Base-by-base conservation (phyloP, 2,797 vertebrate genomes). In the Carapus acus region DNA sequence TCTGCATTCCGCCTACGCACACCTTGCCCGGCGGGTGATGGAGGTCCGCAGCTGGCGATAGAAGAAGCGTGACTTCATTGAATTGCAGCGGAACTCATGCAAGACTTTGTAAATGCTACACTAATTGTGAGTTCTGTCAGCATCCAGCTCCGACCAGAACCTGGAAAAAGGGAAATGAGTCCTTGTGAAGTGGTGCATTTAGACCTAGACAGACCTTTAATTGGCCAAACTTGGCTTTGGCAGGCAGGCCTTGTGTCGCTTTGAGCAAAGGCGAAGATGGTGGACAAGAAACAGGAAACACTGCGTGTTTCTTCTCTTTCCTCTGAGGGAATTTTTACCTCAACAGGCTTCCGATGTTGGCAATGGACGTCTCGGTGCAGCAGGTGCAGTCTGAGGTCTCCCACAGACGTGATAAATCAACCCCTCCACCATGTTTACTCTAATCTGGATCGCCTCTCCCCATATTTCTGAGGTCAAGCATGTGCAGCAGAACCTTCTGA, bases 121-220 rank as follows among this genome's bases (percentile, higher is more conserved):
- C 73, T 83, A 82, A 84, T 80, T 81, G 76, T 83, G 53, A 80
- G 67, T 65, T 48, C 68, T 81, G 78, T 85, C 78, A 78, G 65
- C 67, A 44, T 82, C 62, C 66, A 51, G 39, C 53, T 73, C 73
- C 74, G 78, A 86, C 66, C 37, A 62, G 65, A 66, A 67, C 49
- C 62, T 62, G 69, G 58, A 66, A 45, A 38, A 56, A 57, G 69
- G 62, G 61, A 74, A 72, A 52, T 58, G 68, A 69, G 58, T 58
- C 45, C 64, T 65, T 50, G 53, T 36, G 52, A 78, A 66, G 77
- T 76, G 69, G 71, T 72, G 63, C 59, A 80, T 69, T 70, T 16
- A 33, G 31, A 54, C 24, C 36, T 66, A 33, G 31, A 34, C 18
- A 1, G 43, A 29, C 12, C n/a, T 7, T 37, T 31, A 31, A 63